Conservation (phyloP, 2,113 vertebrate genomes). For the Chroicocephalus ridibundus region DNA sequence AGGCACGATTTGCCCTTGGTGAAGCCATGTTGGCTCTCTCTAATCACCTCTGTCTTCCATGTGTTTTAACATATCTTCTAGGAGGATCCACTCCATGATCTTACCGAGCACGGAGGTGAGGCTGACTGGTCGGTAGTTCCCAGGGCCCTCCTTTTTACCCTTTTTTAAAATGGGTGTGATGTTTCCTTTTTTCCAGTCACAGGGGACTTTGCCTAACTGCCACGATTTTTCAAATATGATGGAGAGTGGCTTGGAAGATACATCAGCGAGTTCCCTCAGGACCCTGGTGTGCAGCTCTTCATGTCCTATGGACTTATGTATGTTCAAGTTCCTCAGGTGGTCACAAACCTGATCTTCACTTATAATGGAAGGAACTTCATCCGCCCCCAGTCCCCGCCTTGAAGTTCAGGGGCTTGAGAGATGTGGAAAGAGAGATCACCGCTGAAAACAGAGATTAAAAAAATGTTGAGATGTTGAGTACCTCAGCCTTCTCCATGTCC, state of each 20-base stretch:
- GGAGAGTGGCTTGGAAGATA: not conserved
- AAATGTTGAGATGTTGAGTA: not conserved
- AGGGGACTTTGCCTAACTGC: not conserved
- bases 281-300: not conserved
- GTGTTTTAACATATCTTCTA: not conserved
- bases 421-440: not conserved
- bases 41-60: not conserved
- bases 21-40: not conserved
- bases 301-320: not conserved
- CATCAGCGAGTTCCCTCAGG: not conserved
- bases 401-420: not conserved
- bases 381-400: not conserved
- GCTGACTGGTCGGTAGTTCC: not conserved
- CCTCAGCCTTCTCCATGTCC: not conserved
- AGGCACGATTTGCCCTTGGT: not conserved
- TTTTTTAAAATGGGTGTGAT: not conserved
- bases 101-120: not conserved
- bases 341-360: not conserved
- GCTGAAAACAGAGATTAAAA: not conserved
- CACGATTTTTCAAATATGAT: not conserved
- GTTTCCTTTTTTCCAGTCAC: not conserved
- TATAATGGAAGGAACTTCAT: not conserved
- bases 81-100: not conserved
- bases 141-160: not conserved
- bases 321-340: not conserved